phyloP scores from a whole-genome alignment of 2,888 invertebrate genomes.

The Drosophila sordidula region DNA sequence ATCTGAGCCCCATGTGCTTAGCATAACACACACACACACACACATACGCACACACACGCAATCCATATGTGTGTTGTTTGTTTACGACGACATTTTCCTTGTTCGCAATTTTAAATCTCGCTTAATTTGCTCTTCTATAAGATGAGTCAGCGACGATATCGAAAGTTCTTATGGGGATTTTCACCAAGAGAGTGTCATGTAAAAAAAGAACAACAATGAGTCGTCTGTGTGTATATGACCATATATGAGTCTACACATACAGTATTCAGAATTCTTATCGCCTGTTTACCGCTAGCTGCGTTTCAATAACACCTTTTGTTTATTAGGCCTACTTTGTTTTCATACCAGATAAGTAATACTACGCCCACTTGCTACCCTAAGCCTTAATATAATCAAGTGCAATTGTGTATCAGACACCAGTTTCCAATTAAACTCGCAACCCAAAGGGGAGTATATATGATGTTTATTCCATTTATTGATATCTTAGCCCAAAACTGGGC shows the following conservation, averaged over 20 bases:
- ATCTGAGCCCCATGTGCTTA: slow-evolving; percentile 8
- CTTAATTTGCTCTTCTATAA: slow-evolving; percentile 19
- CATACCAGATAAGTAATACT: slow-evolving; percentile 29
- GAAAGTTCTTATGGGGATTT: slow-evolving; percentile 26
- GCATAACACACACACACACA: background rate
- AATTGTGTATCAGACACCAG: background rate
- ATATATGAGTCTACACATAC: background rate
- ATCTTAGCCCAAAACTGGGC: no score
- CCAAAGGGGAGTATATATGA: no score
- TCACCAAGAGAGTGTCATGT: slow-evolving; percentile 3
- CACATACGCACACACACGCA: no score
- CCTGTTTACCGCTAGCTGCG: slow-evolving; percentile 28
- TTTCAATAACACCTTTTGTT: slow-evolving; percentile 44
- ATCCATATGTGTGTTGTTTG: slow-evolving; percentile 3
- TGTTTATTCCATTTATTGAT: no score
- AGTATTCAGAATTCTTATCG: slow-evolving; percentile 41
- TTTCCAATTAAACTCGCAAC: no score
- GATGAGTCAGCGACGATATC: slow-evolving; percentile 43
- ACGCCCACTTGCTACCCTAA: slow-evolving; percentile 8
- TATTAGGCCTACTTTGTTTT: slow-evolving; percentile 26
- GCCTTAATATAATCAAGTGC: background rate
- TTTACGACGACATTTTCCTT: slow-evolving; percentile 32
- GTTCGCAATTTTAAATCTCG: slow-evolving; percentile 8
- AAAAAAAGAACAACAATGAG: slow-evolving; percentile 22
- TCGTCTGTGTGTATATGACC: slow-evolving; percentile 6